Base-by-base conservation (phyloP, 2,888 invertebrate species). In the Cyclophora punctaria region DNA sequence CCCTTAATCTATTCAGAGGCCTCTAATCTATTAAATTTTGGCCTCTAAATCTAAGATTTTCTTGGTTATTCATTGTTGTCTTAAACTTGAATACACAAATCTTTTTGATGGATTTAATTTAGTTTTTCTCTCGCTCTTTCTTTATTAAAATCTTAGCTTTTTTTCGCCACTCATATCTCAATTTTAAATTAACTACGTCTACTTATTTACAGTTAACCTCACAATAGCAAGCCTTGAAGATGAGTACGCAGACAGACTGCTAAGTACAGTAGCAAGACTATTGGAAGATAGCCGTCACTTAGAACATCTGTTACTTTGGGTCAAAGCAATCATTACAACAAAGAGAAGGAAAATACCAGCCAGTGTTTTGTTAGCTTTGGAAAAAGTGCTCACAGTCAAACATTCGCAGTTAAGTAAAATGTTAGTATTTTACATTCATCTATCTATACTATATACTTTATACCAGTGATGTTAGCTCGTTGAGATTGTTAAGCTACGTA, bases 241-340 rank as follows among this genome's bases (percentile, higher is more conserved):
- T 6, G 89, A 92, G 53, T 98, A 95, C 75, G 88, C 94, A 0
- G 94, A 95, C 68, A 91, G 94, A 40, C 79, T 96, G 34, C 81
- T 98, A 7, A 84, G 89, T 53, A 93, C 93, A 62, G 69, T 97
- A 42, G 93, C 95, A 0, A 90, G 90, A 2, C 90, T 93, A 47
- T 74, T 98, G 34, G 96, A 96, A 62, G 90, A 89, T 40, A 94
- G 96, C 2, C 89, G 91, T 0, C 98, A 98, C 71, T 72, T 99
- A 44, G 96, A 98, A 69, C 98, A 96, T 72, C 95, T 98, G 72
- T 83, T 98, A 41, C 80, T 91, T 45, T 98, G 98, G 98, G 88
- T 93, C 42, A 91, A 92, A 62, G 80, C 86, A 7, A 75, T 97
- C 3, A 76, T 98, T 41, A 92, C 91, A 0, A 75, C 80, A 41